Evolutionary conservation across 2,888 invertebrate genomes (phyloP).

Genomic region (Rhamnusium bicolor): DNA sequence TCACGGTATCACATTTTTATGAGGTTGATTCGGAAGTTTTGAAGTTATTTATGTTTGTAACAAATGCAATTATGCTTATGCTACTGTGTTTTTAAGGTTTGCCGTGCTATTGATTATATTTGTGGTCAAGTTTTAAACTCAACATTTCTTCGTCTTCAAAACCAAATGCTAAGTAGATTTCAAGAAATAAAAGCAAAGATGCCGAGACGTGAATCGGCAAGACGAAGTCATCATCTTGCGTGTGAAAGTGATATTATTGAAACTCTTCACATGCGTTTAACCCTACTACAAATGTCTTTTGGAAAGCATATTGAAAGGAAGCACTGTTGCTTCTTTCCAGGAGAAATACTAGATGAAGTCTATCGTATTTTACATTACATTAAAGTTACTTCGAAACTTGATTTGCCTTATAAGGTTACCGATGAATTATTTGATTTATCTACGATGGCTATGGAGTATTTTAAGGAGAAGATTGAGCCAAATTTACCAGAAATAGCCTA

Average conservation of each 20-base stretch:
- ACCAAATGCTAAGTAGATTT: constrained; percentile 87
- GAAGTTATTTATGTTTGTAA: too few relatives aligned
- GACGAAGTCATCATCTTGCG: constrained; percentile 91
- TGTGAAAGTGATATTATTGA: constrained; percentile 95
- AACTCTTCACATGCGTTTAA: constrained; percentile 93
- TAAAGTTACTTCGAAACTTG: constrained; percentile 83
- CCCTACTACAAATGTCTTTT: constrained; percentile 93
- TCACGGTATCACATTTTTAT: too few relatives aligned
- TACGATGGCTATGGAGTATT: constrained; percentile 98
- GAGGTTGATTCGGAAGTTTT: too few relatives aligned
- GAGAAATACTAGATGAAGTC: constrained; percentile 94
- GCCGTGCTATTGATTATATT: constrained; percentile 84
- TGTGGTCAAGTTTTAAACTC: constrained; percentile 87
- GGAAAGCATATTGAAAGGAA: constrained; percentile 95
- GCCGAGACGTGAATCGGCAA: constrained; percentile 92
- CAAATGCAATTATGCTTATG: too few relatives aligned
- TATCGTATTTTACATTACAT: constrained; percentile 89
- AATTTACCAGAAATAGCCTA: constrained; percentile 90
- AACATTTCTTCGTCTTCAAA: constrained; percentile 89
- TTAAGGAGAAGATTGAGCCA: constrained; percentile 94
- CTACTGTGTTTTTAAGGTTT: constrained; percentile 79
- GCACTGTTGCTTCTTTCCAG: constrained; percentile 95
- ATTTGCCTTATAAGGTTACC: constrained; percentile 92
- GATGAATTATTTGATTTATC: constrained; percentile 95
- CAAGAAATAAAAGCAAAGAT: constrained; percentile 92